Evolutionary conservation across 2,888 invertebrate genomes (phyloP).

Genomic region (Ochropleura leucogaster): DNA sequence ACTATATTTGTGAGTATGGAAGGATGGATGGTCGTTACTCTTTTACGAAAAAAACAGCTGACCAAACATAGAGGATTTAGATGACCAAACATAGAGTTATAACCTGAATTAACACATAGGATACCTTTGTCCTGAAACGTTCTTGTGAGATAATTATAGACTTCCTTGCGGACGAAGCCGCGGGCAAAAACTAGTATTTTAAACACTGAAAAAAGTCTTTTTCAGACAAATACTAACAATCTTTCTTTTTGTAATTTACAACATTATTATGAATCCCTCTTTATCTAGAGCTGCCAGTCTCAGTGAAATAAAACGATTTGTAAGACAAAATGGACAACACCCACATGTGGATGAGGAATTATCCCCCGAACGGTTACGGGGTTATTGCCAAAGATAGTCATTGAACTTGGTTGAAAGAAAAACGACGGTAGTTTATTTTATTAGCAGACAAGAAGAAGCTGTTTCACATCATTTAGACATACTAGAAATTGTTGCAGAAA

Average conservation of each 20-base stretch:
- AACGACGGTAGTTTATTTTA: slow-evolving; percentile 7
- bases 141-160: too few relatives aligned
- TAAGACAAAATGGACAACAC: background rate
- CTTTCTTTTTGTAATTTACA: background rate
- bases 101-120: too few relatives aligned
- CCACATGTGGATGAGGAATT: background rate
- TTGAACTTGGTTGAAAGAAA: background rate
- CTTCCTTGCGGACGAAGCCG: too few relatives aligned
- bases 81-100: too few relatives aligned
- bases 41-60: too few relatives aligned
- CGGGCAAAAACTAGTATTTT: too few relatives aligned
- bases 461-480: slow-evolving; percentile 34
- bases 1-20: background rate
- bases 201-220: background rate
- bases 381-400: background rate
- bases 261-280: background rate
- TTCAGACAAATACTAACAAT: background rate
- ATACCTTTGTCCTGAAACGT: too few relatives aligned
- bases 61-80: too few relatives aligned
- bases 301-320: background rate
- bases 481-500: slow-evolving; percentile 6
- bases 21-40: too few relatives aligned
- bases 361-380: background rate
- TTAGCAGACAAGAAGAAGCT: background rate
- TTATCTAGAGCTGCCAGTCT: background rate